A percentile compares a stretch with the other conserved stretches of the same genome.
These are phyloP conservation scores for Machimus rusticus DNA, from an alignment of 2,888 invertebrate species.

Conservation along the genomic window DNA sequence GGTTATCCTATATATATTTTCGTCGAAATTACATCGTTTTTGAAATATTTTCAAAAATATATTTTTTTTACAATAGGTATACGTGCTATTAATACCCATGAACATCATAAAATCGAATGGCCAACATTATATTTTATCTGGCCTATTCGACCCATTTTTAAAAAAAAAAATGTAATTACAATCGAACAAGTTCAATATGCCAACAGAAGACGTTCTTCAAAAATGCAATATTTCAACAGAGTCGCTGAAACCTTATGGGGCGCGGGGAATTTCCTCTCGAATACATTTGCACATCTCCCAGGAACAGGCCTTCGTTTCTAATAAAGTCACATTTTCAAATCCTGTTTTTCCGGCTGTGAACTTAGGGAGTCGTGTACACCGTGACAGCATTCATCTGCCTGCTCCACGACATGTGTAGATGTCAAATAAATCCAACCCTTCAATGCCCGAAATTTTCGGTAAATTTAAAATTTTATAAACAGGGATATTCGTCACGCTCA, in stretches of 20 bases:
- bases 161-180: neutral
- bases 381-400: constrained; percentile 18
- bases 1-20: too few relatives aligned
- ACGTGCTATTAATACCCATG: too few relatives aligned
- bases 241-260: neutral
- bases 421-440: constrained; percentile 35
- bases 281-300: neutral
- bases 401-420: constrained; percentile 25
- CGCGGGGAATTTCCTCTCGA: neutral
- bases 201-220: neutral
- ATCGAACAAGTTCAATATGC: constrained; percentile 35
- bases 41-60: too few relatives aligned
- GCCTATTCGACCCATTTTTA: neutral
- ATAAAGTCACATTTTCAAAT: constrained; percentile 45
- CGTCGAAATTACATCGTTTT: too few relatives aligned
- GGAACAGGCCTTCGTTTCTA: constrained; percentile 26
- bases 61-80: too few relatives aligned
- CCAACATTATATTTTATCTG: neutral
- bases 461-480: constrained; percentile 32
- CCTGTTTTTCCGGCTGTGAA: constrained; percentile 45
- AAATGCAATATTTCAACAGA: constrained; percentile 5
- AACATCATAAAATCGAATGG: neutral
- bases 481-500: neutral
- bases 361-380: constrained; percentile 1
- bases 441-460: neutral